phyloP scores from a whole-genome alignment of 2,888 invertebrate species.

The Acrobasis suavella region DNA sequence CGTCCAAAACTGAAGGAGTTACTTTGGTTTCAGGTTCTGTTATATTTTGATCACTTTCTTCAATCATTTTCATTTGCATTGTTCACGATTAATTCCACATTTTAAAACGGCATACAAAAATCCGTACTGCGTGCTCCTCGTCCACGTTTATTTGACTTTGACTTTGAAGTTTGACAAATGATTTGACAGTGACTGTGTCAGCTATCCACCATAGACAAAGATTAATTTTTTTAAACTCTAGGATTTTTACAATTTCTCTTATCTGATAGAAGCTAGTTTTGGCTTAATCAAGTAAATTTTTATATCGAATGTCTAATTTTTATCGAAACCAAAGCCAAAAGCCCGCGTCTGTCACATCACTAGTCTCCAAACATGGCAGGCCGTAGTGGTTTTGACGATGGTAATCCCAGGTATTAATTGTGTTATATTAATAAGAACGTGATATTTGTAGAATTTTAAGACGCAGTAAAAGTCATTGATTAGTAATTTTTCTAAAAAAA shows the following conservation, averaged over 20 bases:
- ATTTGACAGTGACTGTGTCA: too few relatives aligned
- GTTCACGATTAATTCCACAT: slow-evolving; percentile 30
- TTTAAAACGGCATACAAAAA: slow-evolving; percentile 12
- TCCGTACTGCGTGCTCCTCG: neutral
- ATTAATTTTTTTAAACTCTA: neutral
- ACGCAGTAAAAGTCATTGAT: slow-evolving; percentile 35
- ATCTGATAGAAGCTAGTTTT: neutral
- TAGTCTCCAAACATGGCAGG: slow-evolving; percentile 93
- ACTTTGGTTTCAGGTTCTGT: slow-evolving; percentile 50
- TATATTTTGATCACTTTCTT: slow-evolving; percentile 44
- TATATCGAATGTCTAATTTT: too few relatives aligned
- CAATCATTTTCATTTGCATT: slow-evolving; percentile 54
- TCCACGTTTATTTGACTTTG: slow-evolving; percentile 29
- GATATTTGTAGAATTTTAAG: slow-evolving; percentile 32
- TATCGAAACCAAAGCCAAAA: neutral
- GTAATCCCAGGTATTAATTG: slow-evolving; percentile 87
- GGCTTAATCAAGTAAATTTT: neutral
- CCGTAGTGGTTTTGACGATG: slow-evolving; percentile 91
- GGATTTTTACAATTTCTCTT: neutral
- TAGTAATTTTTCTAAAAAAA: slow-evolving; percentile 29
- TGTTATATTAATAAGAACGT: slow-evolving; percentile 47
- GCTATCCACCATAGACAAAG: neutral
- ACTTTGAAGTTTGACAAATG: slow-evolving; percentile 1
- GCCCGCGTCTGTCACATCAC: slow-evolving; percentile 74
- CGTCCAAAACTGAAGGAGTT: slow-evolving; percentile 65